Evolutionary conservation across 2,888 invertebrate species (phyloP).

Genomic region (Nasonovia ribisnigri): DNA sequence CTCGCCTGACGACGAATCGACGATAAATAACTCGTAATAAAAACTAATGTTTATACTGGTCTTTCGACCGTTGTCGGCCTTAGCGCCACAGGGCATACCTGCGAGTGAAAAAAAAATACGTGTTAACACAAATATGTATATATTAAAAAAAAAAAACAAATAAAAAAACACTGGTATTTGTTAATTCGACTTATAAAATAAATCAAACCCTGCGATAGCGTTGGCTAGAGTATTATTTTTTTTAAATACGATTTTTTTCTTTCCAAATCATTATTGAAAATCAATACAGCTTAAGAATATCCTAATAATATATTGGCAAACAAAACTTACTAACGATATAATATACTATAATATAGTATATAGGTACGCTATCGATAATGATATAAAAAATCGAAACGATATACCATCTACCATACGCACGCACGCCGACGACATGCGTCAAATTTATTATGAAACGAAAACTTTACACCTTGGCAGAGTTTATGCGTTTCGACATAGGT

Average conservation of each 20-base stretch:
- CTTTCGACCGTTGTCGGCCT: conserved; percentile 19
- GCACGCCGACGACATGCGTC: too few species aligned
- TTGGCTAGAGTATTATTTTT: background rate
- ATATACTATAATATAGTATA: background rate
- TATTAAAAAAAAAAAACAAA: background rate
- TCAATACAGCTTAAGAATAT: background rate
- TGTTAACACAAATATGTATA: conserved; percentile 40
- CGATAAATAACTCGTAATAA: conserved; percentile 48
- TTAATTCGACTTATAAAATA: conserved; percentile 4
- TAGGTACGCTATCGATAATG: background rate
- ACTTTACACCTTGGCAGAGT: conserved; percentile 35
- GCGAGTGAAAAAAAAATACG: conserved; percentile 39
- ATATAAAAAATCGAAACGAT: background rate
- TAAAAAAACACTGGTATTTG: background rate
- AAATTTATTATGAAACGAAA: conserved; percentile 35
- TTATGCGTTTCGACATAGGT: background rate
- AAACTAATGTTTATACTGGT: conserved; percentile 33
- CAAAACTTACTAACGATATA: background rate
- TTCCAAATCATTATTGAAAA: conserved; percentile 16
- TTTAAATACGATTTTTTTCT: background rate
- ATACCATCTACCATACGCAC: background rate
- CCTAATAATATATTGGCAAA: conserved; percentile 27
- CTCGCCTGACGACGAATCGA: conserved; percentile 6
- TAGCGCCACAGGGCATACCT: conserved; percentile 1
- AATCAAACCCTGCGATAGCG: conserved; percentile 19